Conservation (phyloP, 2,797 vertebrate genomes). For the Coranthus polyacanthus region DNA sequence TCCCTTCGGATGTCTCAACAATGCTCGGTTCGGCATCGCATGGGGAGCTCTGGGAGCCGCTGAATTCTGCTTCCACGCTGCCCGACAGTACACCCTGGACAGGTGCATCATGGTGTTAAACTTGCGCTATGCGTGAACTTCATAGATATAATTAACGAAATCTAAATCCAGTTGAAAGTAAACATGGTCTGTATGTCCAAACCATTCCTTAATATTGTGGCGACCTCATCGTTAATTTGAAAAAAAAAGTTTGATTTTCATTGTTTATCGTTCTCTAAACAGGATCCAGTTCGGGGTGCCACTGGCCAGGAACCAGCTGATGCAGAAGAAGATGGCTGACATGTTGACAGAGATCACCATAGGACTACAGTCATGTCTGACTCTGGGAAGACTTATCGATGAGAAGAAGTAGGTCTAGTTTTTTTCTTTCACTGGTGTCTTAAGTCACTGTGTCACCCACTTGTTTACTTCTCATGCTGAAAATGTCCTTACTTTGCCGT, state of each 20-base stretch:
- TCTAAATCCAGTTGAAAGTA: neutral
- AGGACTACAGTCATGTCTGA: slow-evolving; percentile 90
- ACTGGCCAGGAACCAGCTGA: slow-evolving; percentile 91
- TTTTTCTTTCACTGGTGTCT: too few species aligned
- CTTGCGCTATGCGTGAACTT: neutral
- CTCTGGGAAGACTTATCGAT: slow-evolving; percentile 90
- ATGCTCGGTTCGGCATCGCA: slow-evolving; percentile 91
- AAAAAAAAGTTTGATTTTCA: too few species aligned
- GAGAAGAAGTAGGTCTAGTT: slow-evolving; percentile 84
- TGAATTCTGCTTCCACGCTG: slow-evolving; percentile 90
- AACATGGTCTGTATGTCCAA: neutral
- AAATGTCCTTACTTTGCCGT: neutral
- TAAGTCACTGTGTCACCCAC: too few species aligned
- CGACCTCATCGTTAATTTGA: too few species aligned
- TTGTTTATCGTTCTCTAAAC: slow-evolving; percentile 14
- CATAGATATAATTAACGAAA: neutral
- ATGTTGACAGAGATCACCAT: slow-evolving; percentile 93
- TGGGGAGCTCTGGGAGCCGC: slow-evolving; percentile 93
- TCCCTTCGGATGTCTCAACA: slow-evolving; percentile 92
- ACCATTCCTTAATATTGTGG: too few species aligned
- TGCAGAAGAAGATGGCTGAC: slow-evolving; percentile 94
- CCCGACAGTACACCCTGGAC: slow-evolving; percentile 90
- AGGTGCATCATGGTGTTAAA: slow-evolving; percentile 75
- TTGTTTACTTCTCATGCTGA: too few species aligned
- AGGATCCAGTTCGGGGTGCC: slow-evolving; percentile 91